Conservation (phyloP, 1,140 invertebrate genomes). For the Nephotettix cincticeps region DNA sequence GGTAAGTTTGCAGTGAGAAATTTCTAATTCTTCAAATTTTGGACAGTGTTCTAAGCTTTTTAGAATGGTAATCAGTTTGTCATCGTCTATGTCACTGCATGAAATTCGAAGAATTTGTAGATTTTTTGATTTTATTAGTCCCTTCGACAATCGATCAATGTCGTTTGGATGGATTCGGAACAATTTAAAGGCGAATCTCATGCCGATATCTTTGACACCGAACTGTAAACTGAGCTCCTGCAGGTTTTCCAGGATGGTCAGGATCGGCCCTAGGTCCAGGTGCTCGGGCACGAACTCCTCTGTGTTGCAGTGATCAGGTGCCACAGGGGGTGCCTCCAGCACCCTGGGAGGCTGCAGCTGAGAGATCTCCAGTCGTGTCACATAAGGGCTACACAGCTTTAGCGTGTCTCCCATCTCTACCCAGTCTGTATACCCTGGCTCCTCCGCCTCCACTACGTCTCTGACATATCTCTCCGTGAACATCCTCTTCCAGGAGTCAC, state of each 20-base stretch:
- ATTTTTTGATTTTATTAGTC: slow-evolving; percentile 39
- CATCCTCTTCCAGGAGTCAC: slow-evolving; percentile 40
- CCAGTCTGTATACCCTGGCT: slow-evolving; percentile 46
- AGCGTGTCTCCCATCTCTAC: slow-evolving; percentile 42
- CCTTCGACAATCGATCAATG: slow-evolving; percentile 39
- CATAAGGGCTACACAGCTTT: slow-evolving; percentile 40
- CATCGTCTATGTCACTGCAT: slow-evolving; percentile 40
- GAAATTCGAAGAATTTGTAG: slow-evolving; percentile 43
- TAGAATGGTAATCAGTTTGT: slow-evolving; percentile 42
- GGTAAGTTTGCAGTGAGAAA: slow-evolving; percentile 45
- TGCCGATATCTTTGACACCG: slow-evolving; percentile 20
- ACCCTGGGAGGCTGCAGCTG: slow-evolving; percentile 43
- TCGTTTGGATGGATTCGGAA: slow-evolving; percentile 17
- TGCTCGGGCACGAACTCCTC: slow-evolving; percentile 23
- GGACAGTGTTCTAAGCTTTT: slow-evolving; percentile 42
- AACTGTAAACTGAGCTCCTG: slow-evolving; percentile 21
- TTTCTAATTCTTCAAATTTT: slow-evolving; percentile 42
- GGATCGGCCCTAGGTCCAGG: slow-evolving; percentile 15
- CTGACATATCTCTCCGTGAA: slow-evolving; percentile 45
- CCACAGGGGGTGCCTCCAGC: background rate
- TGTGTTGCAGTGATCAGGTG: background rate
- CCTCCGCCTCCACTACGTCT: slow-evolving; percentile 43
- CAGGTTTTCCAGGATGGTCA: slow-evolving; percentile 11
- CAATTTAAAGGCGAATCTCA: slow-evolving; percentile 17
- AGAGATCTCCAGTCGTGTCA: slow-evolving; percentile 41